phyloP scores from a whole-genome alignment of 2,888 invertebrate species.

The Nephrotoma guestfalica region DNA sequence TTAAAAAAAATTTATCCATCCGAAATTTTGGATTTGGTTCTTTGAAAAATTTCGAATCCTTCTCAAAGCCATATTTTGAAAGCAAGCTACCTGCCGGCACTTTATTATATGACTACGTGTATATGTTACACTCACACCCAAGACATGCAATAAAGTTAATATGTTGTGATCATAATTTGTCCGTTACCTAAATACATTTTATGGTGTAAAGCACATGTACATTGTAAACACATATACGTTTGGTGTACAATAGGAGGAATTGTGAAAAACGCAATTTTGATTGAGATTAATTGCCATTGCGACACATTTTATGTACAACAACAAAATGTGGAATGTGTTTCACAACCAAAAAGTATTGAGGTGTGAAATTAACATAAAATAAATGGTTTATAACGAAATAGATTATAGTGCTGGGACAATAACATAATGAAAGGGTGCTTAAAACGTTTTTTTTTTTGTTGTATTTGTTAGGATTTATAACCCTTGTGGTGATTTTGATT shows the following conservation, averaged over 20 bases:
- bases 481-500: no score
- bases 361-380: not conserved
- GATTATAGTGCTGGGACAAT: not conserved
- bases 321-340: not conserved
- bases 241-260: not conserved
- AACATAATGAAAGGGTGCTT: not conserved
- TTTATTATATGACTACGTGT: no score
- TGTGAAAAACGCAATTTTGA: not conserved
- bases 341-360: not conserved
- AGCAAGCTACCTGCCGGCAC: no score
- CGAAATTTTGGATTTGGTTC: no score
- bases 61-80: no score
- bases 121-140: no score
- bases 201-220: not conserved
- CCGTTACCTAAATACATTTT: not conserved
- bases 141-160: not conserved
- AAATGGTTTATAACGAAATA: not conserved
- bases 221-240: not conserved
- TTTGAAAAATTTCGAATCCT: no score
- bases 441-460: no score
- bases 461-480: no score
- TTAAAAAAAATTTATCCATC: no score
- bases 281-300: not conserved
- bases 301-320: not conserved
- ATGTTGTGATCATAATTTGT: not conserved